Percentiles rank a stretch among this genome's conserved stretches.
These are phyloP conservation scores for Latrodectus elegans DNA, from an alignment of 2,888 invertebrate species.

Conservation along the genomic window DNA sequence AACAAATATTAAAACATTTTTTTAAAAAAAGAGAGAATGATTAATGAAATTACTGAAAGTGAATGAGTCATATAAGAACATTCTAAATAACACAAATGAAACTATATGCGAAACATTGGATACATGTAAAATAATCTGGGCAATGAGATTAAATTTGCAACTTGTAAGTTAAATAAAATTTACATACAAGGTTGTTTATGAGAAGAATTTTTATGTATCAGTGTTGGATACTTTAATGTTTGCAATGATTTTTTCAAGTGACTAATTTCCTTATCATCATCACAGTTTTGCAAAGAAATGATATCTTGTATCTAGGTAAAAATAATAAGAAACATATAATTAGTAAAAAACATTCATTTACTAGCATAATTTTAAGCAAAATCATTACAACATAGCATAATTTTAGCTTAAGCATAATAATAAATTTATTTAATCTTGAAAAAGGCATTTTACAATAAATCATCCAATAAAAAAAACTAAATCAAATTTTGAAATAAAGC, in stretches of 20 bases:
- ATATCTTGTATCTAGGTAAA: constrained; percentile 29
- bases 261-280: not conserved
- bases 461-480: too few relatives aligned
- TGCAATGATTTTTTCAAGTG: not conserved
- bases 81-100: not conserved
- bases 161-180: not conserved
- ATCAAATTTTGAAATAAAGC: too few relatives aligned
- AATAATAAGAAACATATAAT: not conserved
- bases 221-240: not conserved
- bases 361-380: too few relatives aligned
- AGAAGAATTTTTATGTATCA: not conserved
- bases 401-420: too few relatives aligned
- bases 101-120: not conserved
- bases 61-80: not conserved
- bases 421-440: too few relatives aligned
- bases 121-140: not conserved
- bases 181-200: constrained; percentile 21
- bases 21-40: not conserved
- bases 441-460: too few relatives aligned
- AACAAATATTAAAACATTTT: too few relatives aligned
- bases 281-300: constrained; percentile 28
- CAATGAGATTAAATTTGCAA: not conserved
- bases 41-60: not conserved
- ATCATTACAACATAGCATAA: too few relatives aligned
- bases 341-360: too few relatives aligned